phyloP scores from a whole-genome alignment of 2,113 vertebrate species.

The Rhegmatorhina hoffmannsi region DNA sequence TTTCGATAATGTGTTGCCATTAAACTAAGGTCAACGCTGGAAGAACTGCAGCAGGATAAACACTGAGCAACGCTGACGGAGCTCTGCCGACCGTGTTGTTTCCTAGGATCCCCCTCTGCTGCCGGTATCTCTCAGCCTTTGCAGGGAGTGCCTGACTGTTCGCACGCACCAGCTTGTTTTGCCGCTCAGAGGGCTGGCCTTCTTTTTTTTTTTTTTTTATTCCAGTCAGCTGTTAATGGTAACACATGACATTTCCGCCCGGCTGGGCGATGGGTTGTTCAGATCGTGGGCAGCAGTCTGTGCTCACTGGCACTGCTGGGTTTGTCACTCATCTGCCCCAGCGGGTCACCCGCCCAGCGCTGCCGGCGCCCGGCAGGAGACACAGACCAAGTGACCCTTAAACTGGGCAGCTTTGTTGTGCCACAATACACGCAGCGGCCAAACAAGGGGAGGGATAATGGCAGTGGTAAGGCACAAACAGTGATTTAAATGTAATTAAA shows the following conservation, averaged over 20 bases:
- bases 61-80: background rate
- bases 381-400: background rate
- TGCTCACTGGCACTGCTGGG: background rate
- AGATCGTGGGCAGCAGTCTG: background rate
- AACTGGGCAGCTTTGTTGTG: background rate
- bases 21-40: background rate
- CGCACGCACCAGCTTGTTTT: background rate
- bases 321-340: background rate
- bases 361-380: background rate
- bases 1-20: background rate
- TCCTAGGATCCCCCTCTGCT: background rate
- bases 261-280: background rate
- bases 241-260: background rate
- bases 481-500: background rate
- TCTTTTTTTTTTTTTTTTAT: background rate
- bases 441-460: background rate
- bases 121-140: background rate
- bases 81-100: fast-evolving
- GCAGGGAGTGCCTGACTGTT: background rate
- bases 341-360: background rate
- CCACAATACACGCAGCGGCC: fast-evolving
- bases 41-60: background rate
- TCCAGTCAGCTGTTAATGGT: background rate
- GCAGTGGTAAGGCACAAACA: background rate
- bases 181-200: background rate